Percentiles rank a stretch among this genome's conserved stretches.
These are phyloP conservation scores for Pomatostomus ruficeps DNA, from an alignment of 2,113 vertebrate species.

Conservation along the genomic window DNA sequence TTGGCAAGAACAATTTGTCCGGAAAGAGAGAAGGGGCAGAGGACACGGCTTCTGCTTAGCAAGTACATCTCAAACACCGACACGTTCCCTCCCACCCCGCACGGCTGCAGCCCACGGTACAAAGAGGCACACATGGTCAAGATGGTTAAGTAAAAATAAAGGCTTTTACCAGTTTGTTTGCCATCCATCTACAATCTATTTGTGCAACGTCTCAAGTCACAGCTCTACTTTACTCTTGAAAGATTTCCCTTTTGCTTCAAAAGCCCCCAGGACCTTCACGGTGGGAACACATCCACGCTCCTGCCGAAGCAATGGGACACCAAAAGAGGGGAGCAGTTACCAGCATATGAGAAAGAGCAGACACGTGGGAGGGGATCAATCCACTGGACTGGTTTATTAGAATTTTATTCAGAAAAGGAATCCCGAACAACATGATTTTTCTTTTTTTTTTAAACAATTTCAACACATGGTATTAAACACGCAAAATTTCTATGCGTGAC, in stretches of 20 bases:
- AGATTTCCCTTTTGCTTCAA: constrained; percentile 31
- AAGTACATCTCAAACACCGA: constrained; percentile 51
- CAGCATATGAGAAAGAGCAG: neutral
- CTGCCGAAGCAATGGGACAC: neutral
- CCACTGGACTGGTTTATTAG: constrained; percentile 16
- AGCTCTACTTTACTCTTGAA: constrained; percentile 18
- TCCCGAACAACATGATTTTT: neutral
- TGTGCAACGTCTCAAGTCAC: constrained; percentile 35
- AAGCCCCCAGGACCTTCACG: neutral
- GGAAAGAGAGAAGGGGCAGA: constrained; percentile 49
- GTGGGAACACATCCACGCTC: constrained; percentile 16
- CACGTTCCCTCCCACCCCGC: constrained; percentile 16
- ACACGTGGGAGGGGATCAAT: neutral
- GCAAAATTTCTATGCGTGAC: neutral
- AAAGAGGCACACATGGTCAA: constrained; percentile 78
- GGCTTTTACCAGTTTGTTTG: constrained; percentile 53
- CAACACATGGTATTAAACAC: neutral
- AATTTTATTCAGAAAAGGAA: constrained; percentile 40
- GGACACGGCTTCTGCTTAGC: constrained; percentile 57
- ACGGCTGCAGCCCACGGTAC: constrained; percentile 64
- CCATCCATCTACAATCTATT: constrained; percentile 37
- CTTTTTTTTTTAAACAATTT: neutral
- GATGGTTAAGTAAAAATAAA: constrained; percentile 71
- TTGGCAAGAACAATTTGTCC: constrained; percentile 69
- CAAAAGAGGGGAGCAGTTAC: neutral